Base-by-base conservation (phyloP, 2,113 vertebrate genomes). In the Caranx melampygus region DNA sequence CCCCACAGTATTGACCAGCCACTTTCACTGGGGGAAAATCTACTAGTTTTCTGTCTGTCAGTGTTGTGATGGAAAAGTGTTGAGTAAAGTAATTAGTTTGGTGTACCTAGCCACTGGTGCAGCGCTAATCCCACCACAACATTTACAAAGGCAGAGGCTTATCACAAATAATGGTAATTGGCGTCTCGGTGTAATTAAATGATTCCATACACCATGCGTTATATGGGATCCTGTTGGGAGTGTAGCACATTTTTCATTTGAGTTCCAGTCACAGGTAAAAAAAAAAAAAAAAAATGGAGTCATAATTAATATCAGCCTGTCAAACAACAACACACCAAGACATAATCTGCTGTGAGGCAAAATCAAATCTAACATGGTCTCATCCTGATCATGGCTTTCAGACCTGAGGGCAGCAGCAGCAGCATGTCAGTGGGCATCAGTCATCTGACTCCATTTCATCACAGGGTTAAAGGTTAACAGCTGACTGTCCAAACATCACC, bases 401-500 rank as follows among this genome's bases (percentile, higher is more conserved):
- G 67, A 77, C 16, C 14, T 14, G 15, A 72, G 54, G 37, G 60
- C 47, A 49, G 1, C 51, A 49, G 14, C 57, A n/a, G 26, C 26
- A 26, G 26, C 26, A 26, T 26, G 26, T 26, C 26, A 60, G 16
- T 34, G 16, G 31, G 59, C 21, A 69, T 75, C 44, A 34, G 54
- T 35, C 1, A 10, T 7, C 15, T 15, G 11, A 63, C 10, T 15
- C 18, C 31, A 40, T 84, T 21, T 66, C 42, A 82, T 78, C 51
- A 31, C 6, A 12, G 64, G 81, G 78, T 88, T 3, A 86, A 79
- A 86, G 80, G 65, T 81, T 71, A 87, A 79, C 75, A 57, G 65
- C 54, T 37, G 34, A 72, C 4, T 6, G 26, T 26, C 7, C 2
- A 3, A 31, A 44, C 20, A n/a, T 63, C 3, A 6, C 69, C 74